phyloP scores from a whole-genome alignment of 2,797 vertebrate genomes.

The Nothura maculosa region DNA sequence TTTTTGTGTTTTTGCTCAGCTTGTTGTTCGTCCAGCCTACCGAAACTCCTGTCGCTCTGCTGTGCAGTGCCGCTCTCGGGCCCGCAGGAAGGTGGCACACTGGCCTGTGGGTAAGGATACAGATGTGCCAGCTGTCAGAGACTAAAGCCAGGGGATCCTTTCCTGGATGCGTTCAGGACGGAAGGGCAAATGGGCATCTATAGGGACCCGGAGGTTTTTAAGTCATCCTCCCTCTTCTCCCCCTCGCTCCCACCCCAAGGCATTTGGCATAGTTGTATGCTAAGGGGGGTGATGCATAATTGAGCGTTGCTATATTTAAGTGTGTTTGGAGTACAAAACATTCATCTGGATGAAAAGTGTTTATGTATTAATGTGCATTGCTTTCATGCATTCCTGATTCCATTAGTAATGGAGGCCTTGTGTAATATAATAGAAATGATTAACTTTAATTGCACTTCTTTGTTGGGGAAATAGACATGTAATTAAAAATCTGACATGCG shows the following conservation, averaged over 20 bases:
- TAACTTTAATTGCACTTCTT: slow-evolving; percentile 72
- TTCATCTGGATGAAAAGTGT: neutral
- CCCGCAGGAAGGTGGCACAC: neutral
- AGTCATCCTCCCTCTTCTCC: neutral
- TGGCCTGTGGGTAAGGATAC: neutral
- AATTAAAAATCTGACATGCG: slow-evolving; percentile 71
- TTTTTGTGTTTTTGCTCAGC: neutral
- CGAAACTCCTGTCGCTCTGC: neutral
- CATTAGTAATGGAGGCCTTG: slow-evolving; percentile 61
- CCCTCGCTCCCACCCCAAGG: neutral
- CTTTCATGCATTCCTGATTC: slow-evolving; percentile 65
- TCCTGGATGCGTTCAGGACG: neutral
- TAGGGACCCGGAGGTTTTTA: neutral
- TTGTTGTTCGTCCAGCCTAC: neutral
- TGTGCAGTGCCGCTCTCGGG: neutral
- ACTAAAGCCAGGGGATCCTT: neutral
- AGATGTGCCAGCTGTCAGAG: neutral
- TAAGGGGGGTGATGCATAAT: slow-evolving; percentile 13
- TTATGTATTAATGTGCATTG: slow-evolving; percentile 55
- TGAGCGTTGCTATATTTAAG: neutral
- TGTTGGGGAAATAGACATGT: slow-evolving; percentile 71
- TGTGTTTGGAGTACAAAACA: slow-evolving; percentile 11
- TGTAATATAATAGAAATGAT: slow-evolving; percentile 69
- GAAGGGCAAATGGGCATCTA: neutral
- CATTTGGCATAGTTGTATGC: neutral